phyloP scores from a whole-genome alignment of 2,797 vertebrate genomes.

The Anguilla anguilla region DNA sequence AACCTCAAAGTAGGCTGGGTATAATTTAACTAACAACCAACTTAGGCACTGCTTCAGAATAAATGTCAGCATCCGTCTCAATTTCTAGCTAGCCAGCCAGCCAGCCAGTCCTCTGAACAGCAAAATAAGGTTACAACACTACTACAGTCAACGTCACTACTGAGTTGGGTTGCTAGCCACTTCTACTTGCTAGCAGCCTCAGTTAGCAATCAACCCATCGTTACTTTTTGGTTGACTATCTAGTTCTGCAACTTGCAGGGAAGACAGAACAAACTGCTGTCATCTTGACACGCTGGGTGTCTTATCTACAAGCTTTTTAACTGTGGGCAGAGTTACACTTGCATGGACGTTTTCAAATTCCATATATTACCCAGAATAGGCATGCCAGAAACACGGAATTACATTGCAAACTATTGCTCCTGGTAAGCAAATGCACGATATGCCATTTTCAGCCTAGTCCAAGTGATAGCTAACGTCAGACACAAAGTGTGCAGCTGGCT shows the following conservation, averaged over 20 bases:
- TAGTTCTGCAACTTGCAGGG: neutral
- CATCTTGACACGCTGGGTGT: neutral
- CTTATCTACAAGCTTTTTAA: neutral
- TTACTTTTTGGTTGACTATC: neutral
- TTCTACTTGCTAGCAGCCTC: neutral
- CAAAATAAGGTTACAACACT: slow-evolving; percentile 5
- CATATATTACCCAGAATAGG: neutral
- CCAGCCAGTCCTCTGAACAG: neutral
- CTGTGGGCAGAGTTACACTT: neutral
- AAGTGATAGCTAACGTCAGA: slow-evolving; percentile 1
- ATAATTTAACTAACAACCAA: neutral
- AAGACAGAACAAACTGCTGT: neutral
- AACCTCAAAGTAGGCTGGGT: neutral
- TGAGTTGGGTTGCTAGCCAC: neutral
- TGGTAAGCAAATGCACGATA: neutral
- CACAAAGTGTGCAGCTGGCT: slow-evolving; percentile 5
- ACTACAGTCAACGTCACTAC: neutral
- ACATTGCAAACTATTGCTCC: neutral
- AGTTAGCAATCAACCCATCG: neutral
- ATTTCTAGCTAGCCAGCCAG: neutral
- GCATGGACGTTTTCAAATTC: neutral
- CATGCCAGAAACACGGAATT: neutral
- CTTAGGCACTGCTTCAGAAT: neutral
- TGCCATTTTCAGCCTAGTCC: neutral
- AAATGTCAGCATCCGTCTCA: neutral